phyloP scores from a whole-genome alignment of 2,797 vertebrate species.

The Trichosurus vulpecula region DNA sequence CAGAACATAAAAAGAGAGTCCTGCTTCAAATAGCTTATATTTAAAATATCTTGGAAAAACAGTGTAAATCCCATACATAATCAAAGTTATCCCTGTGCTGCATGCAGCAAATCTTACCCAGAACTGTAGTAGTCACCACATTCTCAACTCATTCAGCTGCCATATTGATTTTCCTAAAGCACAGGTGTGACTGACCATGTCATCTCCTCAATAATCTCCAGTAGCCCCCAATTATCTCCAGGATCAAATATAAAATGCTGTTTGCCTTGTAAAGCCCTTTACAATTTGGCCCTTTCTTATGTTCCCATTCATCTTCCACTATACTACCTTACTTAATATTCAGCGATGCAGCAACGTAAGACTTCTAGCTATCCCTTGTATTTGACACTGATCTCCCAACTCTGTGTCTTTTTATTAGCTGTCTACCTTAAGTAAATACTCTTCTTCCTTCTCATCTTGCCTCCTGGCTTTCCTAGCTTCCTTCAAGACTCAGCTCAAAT shows the following conservation, averaged over 20 bases:
- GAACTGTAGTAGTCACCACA: not conserved
- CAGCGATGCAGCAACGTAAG: not conserved
- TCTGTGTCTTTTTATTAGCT: not conserved
- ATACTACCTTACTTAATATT: not conserved
- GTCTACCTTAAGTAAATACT: not conserved
- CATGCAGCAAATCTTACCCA: not conserved
- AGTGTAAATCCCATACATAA: not conserved
- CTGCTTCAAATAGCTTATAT: not conserved
- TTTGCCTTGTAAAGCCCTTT: not conserved
- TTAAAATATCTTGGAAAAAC: not conserved
- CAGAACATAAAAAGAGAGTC: not conserved
- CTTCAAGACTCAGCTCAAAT: not conserved
- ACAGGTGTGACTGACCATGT: not conserved
- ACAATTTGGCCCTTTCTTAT: not conserved
- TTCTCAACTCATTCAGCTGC: not conserved
- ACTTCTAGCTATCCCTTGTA: not conserved
- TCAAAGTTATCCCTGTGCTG: not conserved
- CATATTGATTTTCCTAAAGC: not conserved
- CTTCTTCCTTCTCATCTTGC: not conserved
- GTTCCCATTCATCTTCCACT: not conserved
- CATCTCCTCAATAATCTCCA: not conserved
- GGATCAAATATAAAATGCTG: not conserved
- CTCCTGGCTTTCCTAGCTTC: not conserved
- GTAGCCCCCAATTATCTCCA: not conserved
- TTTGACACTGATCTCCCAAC: not conserved